Evolutionary conservation across 1,140 invertebrate genomes (phyloP).

Genomic region (Bombus confusus): DNA sequence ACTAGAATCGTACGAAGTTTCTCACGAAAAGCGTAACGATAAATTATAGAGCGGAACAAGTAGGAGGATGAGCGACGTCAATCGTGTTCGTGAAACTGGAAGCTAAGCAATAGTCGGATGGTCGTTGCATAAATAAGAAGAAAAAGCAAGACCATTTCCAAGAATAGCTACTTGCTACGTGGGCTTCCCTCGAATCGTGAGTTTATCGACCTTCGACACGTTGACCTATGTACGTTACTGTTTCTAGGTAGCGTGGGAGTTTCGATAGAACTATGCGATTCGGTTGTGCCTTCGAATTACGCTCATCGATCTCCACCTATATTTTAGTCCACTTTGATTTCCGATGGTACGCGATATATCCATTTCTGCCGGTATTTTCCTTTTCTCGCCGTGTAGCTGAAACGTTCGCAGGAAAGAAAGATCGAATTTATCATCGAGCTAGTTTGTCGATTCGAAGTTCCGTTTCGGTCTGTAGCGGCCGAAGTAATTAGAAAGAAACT

Average conservation of each 20-base stretch:
- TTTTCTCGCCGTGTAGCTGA: not conserved
- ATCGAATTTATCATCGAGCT: not conserved
- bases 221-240: slow-evolving; percentile 33
- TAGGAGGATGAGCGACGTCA: too few relatives aligned
- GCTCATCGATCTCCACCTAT: not conserved
- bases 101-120: too few relatives aligned
- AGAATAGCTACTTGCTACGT: slow-evolving; percentile 21
- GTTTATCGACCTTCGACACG: slow-evolving; percentile 56
- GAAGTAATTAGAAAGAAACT: slow-evolving; percentile 7
- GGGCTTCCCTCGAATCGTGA: slow-evolving; percentile 18
- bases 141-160: slow-evolving; percentile 17
- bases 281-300: not conserved
- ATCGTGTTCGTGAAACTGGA: too few relatives aligned
- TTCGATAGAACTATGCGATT: slow-evolving; percentile 23
- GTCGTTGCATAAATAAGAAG: slow-evolving; percentile 51
- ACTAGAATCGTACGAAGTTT: not conserved
- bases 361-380: too few relatives aligned
- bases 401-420: not conserved
- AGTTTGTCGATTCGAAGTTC: not conserved
- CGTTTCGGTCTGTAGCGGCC: not conserved
- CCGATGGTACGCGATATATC: not conserved
- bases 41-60: too few relatives aligned
- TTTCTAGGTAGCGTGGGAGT: slow-evolving; percentile 12
- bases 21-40: not conserved
- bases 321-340: not conserved